Conservation (phyloP, 2,113 vertebrate genomes). For the Aldabrachelys gigantea region DNA sequence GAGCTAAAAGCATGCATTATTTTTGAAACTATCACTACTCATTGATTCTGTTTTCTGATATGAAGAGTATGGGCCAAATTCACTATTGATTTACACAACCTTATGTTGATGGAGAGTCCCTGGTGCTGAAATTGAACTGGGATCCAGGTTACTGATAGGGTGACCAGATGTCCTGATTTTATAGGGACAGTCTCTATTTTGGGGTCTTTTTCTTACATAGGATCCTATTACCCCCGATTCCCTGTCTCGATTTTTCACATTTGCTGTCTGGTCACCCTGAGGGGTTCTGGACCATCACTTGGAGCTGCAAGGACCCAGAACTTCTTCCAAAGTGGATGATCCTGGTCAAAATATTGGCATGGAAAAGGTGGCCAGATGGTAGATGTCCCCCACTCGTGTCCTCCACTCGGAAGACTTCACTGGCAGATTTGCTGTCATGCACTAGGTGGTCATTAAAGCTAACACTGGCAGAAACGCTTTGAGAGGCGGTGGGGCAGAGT, state of each 20-base stretch:
- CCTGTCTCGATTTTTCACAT: no score
- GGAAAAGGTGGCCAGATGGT: neutral
- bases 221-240: no score
- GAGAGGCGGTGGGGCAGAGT: fast-evolving
- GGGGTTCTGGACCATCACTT: neutral
- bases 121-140: neutral
- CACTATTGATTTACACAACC: neutral
- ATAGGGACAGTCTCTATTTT: no score
- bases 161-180: no score
- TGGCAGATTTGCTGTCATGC: neutral
- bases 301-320: neutral
- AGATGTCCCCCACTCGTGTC: neutral
- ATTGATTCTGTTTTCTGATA: neutral
- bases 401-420: neutral
- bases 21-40: neutral
- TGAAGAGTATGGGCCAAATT: neutral
- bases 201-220: no score
- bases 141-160: neutral
- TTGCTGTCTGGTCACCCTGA: no score
- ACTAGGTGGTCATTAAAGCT: neutral
- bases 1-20: neutral
- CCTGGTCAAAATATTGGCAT: neutral
- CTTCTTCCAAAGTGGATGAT: neutral
- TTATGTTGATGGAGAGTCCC: neutral
- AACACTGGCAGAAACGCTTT: neutral